Conservation (phyloP, 2,113 vertebrate species). For the Rhizomys pruinosus region DNA sequence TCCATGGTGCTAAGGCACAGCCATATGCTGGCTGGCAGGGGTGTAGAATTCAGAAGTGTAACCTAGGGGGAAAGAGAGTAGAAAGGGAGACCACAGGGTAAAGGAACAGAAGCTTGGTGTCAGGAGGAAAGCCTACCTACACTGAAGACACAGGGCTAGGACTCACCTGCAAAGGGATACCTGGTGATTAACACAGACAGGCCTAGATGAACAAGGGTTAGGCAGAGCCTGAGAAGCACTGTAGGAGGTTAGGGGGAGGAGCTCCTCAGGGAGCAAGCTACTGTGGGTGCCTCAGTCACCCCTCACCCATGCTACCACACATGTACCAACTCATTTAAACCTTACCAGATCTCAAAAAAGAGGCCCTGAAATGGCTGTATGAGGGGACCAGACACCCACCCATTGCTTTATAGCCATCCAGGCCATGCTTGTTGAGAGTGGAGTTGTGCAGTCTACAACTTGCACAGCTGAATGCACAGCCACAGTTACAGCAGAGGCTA, state of each 20-base stretch:
- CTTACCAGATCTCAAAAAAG: neutral
- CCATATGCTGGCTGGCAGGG: neutral
- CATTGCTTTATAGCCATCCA: neutral
- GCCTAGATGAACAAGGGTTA: neutral
- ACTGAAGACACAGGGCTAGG: neutral
- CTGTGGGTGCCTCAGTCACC: neutral
- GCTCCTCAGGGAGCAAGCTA: neutral
- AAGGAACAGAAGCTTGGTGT: neutral
- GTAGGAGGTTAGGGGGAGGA: neutral
- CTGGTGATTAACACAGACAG: neutral
- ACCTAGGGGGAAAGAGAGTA: neutral
- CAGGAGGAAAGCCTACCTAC: neutral
- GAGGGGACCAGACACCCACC: fast-evolving
- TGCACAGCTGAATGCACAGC: no score
- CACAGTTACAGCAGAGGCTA: neutral
- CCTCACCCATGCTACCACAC: neutral
- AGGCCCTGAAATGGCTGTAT: neutral
- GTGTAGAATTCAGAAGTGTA: neutral
- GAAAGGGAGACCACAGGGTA: neutral
- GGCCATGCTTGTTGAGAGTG: neutral
- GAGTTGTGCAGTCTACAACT: neutral
- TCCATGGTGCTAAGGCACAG: neutral
- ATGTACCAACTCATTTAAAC: neutral
- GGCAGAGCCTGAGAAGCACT: neutral
- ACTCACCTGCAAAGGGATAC: neutral